Evolutionary conservation across 2,888 invertebrate species (phyloP).

Genomic region (Pinctada fucata): DNA sequence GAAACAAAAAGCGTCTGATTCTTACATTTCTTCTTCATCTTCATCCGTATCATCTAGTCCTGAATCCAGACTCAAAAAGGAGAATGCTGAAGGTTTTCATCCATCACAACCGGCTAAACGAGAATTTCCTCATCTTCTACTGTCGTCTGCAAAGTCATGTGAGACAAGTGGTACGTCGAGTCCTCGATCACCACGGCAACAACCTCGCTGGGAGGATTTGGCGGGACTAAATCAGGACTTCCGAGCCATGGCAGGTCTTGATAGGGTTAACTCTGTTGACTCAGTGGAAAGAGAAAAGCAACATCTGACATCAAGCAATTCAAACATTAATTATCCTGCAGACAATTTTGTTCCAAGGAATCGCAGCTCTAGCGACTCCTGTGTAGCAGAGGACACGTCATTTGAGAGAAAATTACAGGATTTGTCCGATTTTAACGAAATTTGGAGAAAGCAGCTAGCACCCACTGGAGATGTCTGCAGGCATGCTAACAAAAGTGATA

Average conservation of each 20-base stretch:
- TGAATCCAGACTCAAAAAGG: constrained; percentile 11
- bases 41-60: constrained; percentile 33
- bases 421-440: constrained; percentile 57
- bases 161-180: constrained; percentile 39
- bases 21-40: constrained; percentile 16
- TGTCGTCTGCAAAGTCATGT: constrained; percentile 10
- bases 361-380: not conserved
- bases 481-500: constrained; percentile 36
- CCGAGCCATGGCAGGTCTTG: constrained; percentile 44
- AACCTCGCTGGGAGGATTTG: constrained; percentile 60
- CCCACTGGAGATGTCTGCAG: constrained; percentile 60
- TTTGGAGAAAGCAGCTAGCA: constrained; percentile 56
- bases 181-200: constrained; percentile 57
- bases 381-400: constrained; percentile 11
- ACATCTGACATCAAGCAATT: not conserved
- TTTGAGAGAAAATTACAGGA: constrained; percentile 44
- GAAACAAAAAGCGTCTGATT: constrained; percentile 19
- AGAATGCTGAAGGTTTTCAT: not conserved
- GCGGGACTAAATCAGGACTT: constrained; percentile 60
- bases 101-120: constrained; percentile 19
- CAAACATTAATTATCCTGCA: not conserved
- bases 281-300: not conserved
- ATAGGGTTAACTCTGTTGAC: not conserved
- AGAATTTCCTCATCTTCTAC: constrained; percentile 29
- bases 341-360: not conserved